A percentile compares a stretch with the other conserved stretches of the same genome.
Conservation (phyloP, 2,113 vertebrate genomes). For the Rattus rattus region DNA sequence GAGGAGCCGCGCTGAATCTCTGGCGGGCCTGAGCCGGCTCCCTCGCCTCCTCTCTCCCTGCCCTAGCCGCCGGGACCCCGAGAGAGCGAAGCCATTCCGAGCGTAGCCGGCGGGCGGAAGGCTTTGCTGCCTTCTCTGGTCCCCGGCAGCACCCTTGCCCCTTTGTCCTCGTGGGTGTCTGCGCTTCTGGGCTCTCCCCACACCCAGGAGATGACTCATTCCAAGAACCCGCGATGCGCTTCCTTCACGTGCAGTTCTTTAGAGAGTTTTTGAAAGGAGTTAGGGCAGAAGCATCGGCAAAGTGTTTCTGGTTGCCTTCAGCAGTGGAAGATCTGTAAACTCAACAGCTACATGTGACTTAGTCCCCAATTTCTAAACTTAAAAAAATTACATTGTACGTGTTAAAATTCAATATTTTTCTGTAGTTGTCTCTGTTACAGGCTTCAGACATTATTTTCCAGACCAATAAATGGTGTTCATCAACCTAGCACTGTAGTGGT, state of each 20-base stretch:
- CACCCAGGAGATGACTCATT: background rate
- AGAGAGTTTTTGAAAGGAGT: background rate
- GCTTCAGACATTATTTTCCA: background rate
- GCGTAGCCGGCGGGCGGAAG: background rate
- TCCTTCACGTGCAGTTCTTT: background rate
- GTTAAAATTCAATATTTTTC: background rate
- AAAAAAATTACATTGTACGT: background rate
- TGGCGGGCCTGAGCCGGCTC: background rate
- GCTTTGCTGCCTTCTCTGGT: background rate
- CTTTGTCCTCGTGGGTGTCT: constrained; percentile 40
- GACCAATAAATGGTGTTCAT: background rate
- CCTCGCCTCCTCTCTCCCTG: background rate
- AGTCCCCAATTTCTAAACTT: background rate
- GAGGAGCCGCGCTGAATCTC: too few species aligned
- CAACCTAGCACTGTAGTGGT: background rate
- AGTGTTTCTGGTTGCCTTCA: background rate
- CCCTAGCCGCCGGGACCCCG: background rate
- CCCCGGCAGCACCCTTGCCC: background rate
- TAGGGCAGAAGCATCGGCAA: background rate
- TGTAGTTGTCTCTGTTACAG: background rate
- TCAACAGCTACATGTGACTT: background rate
- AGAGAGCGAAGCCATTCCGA: too few species aligned
- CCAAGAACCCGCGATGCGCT: background rate
- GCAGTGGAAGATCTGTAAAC: background rate
- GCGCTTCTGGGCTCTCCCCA: background rate